phyloP scores from a whole-genome alignment of 2,888 invertebrate species.

The Lasioglossum vierecki region DNA sequence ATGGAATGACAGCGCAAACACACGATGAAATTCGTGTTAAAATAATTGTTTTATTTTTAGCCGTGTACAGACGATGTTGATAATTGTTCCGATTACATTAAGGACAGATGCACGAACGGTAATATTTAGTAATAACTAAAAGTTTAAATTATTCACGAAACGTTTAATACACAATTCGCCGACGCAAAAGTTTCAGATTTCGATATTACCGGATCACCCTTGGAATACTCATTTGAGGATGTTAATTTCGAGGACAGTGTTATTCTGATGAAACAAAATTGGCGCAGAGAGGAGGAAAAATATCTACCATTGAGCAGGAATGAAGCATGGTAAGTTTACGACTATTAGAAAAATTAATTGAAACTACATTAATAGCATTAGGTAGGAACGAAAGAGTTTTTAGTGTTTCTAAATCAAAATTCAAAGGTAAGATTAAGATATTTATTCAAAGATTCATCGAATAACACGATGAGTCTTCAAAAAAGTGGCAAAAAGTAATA shows the following conservation, averaged over 20 bases:
- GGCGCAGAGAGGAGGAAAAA: constrained; percentile 70
- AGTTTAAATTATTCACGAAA: not conserved
- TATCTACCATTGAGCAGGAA: constrained; percentile 66
- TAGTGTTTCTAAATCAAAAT: no score
- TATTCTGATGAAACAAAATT: constrained; percentile 59
- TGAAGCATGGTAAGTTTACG: constrained; percentile 66
- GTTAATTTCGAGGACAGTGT: constrained; percentile 68
- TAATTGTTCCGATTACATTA: not conserved
- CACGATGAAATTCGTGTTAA: not conserved
- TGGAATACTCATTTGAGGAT: constrained; percentile 71
- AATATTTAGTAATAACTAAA: constrained; percentile 7
- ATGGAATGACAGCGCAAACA: not conserved
- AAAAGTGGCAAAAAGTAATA: no score
- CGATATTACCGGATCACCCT: constrained; percentile 75
- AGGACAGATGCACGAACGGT: constrained; percentile 23
- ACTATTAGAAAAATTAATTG: not conserved
- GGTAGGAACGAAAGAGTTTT: no score
- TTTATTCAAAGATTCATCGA: no score
- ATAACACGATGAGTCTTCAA: no score
- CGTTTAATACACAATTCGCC: not conserved
- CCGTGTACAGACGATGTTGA: not conserved
- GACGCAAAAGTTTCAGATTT: constrained; percentile 45
- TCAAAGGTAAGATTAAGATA: no score
- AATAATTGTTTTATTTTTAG: constrained; percentile 30
- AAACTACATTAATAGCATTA: not conserved